phyloP scores from a whole-genome alignment of 2,888 invertebrate genomes.

The Serripes groenlandicus region DNA sequence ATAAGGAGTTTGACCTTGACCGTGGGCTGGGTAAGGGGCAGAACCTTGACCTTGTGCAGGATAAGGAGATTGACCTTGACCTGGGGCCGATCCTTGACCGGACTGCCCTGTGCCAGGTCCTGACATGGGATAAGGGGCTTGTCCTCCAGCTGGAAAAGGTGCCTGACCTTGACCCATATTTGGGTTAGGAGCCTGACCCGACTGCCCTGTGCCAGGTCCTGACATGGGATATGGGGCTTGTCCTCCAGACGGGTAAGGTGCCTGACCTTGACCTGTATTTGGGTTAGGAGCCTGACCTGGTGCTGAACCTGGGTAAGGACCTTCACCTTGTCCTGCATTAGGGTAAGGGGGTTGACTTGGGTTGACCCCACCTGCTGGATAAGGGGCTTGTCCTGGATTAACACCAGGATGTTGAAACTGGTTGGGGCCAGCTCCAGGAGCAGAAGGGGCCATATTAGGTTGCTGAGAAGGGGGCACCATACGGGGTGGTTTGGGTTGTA shows the following conservation, averaged over 20 bases:
- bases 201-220: constrained; percentile 16
- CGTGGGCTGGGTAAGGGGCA: not conserved
- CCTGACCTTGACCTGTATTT: constrained; percentile 8
- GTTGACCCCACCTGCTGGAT: not conserved
- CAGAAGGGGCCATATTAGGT: constrained; percentile 6
- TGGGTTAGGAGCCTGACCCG: constrained; percentile 11
- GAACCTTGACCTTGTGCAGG: constrained; percentile 2
- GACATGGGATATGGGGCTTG: constrained; percentile 10
- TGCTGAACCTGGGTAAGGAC: constrained; percentile 13
- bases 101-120: not conserved
- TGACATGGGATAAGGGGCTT: constrained; percentile 16
- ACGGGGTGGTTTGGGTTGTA: constrained; percentile 74
- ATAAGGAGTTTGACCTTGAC: constrained; percentile 17
- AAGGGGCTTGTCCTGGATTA: constrained; percentile 20
- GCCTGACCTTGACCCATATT: not conserved
- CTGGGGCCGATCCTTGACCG: constrained; percentile 12
- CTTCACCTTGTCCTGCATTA: not conserved
- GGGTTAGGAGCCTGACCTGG: constrained; percentile 27
- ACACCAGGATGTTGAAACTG: constrained; percentile 20
- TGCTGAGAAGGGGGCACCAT: not conserved
- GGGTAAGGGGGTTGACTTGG: not conserved
- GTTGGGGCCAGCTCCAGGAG: constrained; percentile 6
- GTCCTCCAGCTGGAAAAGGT: constrained; percentile 22
- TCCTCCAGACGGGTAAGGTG: constrained; percentile 25
- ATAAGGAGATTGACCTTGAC: constrained; percentile 32